Evolutionary conservation across 2,888 invertebrate genomes (phyloP), one percentile per base, ranked within the genome.

Genomic region (Rhingia rostrata): DNA sequence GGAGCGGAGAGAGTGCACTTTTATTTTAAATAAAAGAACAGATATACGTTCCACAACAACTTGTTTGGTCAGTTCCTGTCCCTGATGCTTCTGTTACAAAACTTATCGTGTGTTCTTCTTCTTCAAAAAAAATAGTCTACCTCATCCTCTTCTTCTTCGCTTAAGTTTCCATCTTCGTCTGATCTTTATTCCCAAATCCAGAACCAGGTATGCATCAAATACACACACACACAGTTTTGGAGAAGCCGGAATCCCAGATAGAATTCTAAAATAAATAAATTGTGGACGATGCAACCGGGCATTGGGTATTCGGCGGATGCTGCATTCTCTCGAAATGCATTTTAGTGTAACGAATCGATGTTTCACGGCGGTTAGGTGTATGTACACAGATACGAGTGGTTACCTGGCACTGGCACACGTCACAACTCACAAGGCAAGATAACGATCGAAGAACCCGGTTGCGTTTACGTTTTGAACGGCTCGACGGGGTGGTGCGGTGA

Each of bases 31-130:
- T 60, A 79, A 79, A 84, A 67, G 58, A 75, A 58, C 45, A 30
- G 22, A 2, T 49, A 74, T 84, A 56, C 64, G 70, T 75, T 84
- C 84, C 84, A 84, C 84, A 84, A 75, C 84, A 84, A 84, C 84
- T 84, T 80, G 84, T 84, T 84, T 80, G 70, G 79, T 80, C 80
- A 70, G 69, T 84, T 83, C 64, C 60, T 47, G 63, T 69, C 77
- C 61, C 56, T 43, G 7, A 14, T 63, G 45, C 41, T 53, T 39
- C 35, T 60, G 53, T 53, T 64, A 35, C 51, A 66, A 66, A 77
- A 72, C 66, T 77, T 22, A 49, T 66, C 60, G 67, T 72, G 49
- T 6, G 35, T 61, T 56, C 47, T 53, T 45, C 43, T 61, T 58
- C 37, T 7, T 43, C 12, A 35, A 14, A 22, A 22, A 22, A 1